phyloP scores from a whole-genome alignment of 1,140 invertebrate genomes.

The Eubasilissa regina region DNA sequence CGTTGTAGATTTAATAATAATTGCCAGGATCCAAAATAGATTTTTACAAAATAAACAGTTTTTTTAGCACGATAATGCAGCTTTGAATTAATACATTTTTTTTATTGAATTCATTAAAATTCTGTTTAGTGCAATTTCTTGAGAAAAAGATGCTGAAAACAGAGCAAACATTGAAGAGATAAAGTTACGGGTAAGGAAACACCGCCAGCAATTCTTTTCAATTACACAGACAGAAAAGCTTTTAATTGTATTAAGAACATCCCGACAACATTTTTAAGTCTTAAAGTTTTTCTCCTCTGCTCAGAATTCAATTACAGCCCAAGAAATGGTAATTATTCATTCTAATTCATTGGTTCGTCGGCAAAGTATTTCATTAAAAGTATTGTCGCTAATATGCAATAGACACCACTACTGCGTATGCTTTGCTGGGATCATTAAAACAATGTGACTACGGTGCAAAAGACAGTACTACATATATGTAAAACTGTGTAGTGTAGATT shows the following conservation, averaged over 20 bases:
- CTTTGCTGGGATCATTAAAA: no score
- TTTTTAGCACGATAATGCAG: not conserved
- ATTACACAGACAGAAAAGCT: slow-evolving; percentile 55
- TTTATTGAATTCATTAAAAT: not conserved
- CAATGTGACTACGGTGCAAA: no score
- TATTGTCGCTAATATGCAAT: no score
- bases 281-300: slow-evolving; percentile 27
- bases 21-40: no score
- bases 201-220: slow-evolving; percentile 55
- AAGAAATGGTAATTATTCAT: not conserved
- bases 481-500: no score
- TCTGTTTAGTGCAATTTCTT: slow-evolving; percentile 23
- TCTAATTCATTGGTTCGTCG: slow-evolving; percentile 30
- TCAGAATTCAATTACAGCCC: slow-evolving; percentile 27
- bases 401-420: no score
- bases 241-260: slow-evolving; percentile 57
- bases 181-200: slow-evolving; percentile 15
- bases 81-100: not conserved
- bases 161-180: not conserved
- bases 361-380: not conserved
- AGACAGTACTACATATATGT: no score
- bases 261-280: slow-evolving; percentile 30
- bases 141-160: slow-evolving; percentile 30
- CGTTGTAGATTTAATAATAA: no score
- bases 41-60: no score